Conservation (phyloP, 2,113 vertebrate genomes). For the Campylorhamphus procurvoides region DNA sequence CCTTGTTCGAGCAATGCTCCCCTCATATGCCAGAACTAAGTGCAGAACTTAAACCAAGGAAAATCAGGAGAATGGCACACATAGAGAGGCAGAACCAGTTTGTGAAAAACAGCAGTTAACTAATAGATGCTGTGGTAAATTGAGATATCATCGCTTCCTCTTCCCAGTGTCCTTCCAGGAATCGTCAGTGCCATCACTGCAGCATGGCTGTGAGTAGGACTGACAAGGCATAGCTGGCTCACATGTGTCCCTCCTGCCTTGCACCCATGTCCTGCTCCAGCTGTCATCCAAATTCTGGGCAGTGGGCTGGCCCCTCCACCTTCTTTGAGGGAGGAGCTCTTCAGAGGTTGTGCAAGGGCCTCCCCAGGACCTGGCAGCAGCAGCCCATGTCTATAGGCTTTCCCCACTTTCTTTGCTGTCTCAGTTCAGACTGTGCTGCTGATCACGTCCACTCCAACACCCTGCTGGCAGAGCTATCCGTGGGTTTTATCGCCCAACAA, state of each 20-base stretch:
- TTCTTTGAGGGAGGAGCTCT: neutral
- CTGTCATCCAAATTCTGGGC: neutral
- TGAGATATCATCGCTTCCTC: neutral
- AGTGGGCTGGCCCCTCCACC: neutral
- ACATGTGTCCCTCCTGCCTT: neutral
- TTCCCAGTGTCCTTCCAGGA: neutral
- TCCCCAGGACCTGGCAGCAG: neutral
- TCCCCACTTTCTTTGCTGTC: fast-evolving
- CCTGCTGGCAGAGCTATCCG: constrained; percentile 32
- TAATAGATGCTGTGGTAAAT: neutral
- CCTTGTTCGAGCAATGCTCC: neutral
- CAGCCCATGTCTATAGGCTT: neutral
- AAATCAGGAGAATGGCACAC: neutral
- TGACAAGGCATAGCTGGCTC: neutral
- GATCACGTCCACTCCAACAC: constrained; percentile 35
- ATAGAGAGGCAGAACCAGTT: neutral
- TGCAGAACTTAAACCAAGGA: neutral
- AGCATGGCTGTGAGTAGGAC: neutral
- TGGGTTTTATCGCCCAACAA: constrained; percentile 62
- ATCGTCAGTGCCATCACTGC: neutral
- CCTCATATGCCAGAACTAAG: neutral
- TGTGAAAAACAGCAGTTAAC: neutral
- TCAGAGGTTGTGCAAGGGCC: neutral
- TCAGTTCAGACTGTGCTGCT: neutral
- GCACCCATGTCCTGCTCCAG: neutral